A percentile compares a stretch with the other conserved stretches of the same genome.
Evolutionary conservation across 2,113 vertebrate genomes (phyloP).

Genomic region (Nyctibius bracteatus): DNA sequence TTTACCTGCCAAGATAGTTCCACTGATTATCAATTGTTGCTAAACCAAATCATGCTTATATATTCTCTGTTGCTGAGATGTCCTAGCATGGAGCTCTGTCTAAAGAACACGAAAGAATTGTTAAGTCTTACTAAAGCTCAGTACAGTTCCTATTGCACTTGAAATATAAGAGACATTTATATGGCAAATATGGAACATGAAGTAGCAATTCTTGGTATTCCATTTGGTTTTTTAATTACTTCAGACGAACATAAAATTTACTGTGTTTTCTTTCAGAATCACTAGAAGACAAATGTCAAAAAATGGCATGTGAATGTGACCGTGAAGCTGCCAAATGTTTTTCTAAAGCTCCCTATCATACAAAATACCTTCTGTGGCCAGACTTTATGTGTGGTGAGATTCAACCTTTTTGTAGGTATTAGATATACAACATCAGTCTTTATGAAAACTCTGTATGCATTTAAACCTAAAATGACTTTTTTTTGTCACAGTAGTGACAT

Average conservation of each 20-base stretch:
- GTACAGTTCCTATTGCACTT: background rate
- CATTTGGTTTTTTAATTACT: background rate
- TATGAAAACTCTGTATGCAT: background rate
- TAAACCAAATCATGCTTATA: background rate
- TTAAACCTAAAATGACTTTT: background rate
- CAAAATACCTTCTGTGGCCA: constrained; percentile 81
- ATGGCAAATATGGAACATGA: rapidly evolving
- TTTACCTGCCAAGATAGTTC: background rate
- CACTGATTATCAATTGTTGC: background rate
- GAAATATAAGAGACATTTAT: background rate
- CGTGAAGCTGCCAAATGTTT: constrained; percentile 82
- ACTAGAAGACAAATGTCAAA: constrained; percentile 80
- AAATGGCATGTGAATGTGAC: constrained; percentile 87
- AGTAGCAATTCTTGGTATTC: background rate
- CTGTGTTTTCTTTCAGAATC: constrained; percentile 77
- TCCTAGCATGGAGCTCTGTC: background rate
- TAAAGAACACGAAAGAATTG: background rate
- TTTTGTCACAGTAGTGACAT: background rate
- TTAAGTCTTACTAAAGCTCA: background rate
- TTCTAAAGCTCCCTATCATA: constrained; percentile 74
- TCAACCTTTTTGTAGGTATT: constrained; percentile 73
- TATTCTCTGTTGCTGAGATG: background rate
- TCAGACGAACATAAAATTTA: background rate
- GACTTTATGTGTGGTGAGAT: constrained; percentile 75
- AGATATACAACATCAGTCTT: background rate